Evolutionary conservation across 2,888 invertebrate genomes (phyloP).

Genomic region (Siphlonurus alternatus): DNA sequence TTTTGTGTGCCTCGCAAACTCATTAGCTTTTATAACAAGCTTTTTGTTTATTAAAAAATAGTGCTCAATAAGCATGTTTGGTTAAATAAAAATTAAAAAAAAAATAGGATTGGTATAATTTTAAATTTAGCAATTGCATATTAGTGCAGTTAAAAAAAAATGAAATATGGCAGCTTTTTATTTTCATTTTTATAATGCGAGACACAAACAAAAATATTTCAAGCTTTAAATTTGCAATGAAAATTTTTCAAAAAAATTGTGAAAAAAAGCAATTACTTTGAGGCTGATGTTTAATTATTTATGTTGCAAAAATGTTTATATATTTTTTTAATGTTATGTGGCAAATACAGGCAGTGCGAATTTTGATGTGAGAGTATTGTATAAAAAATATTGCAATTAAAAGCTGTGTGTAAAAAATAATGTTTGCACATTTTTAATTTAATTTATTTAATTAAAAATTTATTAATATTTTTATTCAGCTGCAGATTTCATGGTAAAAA

Average conservation of each 20-base stretch:
- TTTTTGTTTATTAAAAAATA: neutral
- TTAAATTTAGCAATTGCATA: neutral
- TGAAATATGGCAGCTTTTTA: neutral
- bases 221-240: neutral
- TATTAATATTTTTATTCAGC: too few relatives aligned
- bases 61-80: neutral
- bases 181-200: neutral
- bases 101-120: neutral
- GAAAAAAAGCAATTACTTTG: conserved; percentile 1
- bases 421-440: neutral
- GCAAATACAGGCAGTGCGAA: neutral
- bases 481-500: too few relatives aligned
- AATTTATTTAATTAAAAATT: neutral
- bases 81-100: neutral
- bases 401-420: neutral
- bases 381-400: neutral
- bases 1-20: neutral
- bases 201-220: neutral
- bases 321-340: neutral
- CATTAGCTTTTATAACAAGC: neutral
- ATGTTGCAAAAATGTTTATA: neutral
- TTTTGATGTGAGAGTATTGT: neutral
- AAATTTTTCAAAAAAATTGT: neutral
- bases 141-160: neutral
- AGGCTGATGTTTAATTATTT: neutral